A percentile compares a stretch with the other conserved stretches of the same genome.
These are phyloP conservation scores for Salvelinus alpinus DNA, from an alignment of 2,113 vertebrate species.

Conservation along the genomic window DNA sequence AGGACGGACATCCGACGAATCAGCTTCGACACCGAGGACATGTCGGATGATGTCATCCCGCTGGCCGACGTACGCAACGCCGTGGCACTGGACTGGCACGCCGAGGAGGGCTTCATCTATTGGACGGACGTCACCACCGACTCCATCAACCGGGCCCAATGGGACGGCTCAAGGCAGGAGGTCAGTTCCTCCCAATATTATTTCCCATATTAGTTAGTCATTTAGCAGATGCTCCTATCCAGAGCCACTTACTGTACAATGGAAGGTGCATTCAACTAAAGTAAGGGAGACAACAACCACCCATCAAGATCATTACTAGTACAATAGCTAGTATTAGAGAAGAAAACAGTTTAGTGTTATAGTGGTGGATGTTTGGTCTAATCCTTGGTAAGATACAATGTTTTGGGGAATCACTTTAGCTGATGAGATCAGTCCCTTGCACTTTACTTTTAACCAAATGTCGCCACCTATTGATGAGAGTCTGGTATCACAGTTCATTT, in stretches of 20 bases:
- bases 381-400: too few relatives aligned
- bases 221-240: not conserved
- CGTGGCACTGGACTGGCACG: slow-evolving; percentile 97
- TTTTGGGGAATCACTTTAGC: too few relatives aligned
- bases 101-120: slow-evolving; percentile 90
- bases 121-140: slow-evolving; percentile 98
- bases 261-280: not conserved
- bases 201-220: too few relatives aligned
- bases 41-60: slow-evolving; percentile 95
- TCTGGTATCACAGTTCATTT: slow-evolving; percentile 6
- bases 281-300: too few relatives aligned
- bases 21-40: slow-evolving; percentile 98
- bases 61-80: slow-evolving; percentile 96
- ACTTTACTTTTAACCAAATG: slow-evolving; percentile 19
- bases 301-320: too few relatives aligned
- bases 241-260: not conserved
- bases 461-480: slow-evolving; percentile 52
- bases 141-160: slow-evolving; percentile 96
- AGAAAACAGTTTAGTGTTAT: too few relatives aligned
- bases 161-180: slow-evolving; percentile 94
- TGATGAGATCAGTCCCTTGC: too few relatives aligned
- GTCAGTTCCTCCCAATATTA: slow-evolving; percentile 66
- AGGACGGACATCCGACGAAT: slow-evolving; percentile 99
- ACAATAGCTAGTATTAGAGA: too few relatives aligned
- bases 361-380: too few relatives aligned